Evolutionary conservation across 1,140 invertebrate genomes (phyloP), one percentile per base, ranked within the genome.

Genomic region (Euura saliciscinereae): DNA sequence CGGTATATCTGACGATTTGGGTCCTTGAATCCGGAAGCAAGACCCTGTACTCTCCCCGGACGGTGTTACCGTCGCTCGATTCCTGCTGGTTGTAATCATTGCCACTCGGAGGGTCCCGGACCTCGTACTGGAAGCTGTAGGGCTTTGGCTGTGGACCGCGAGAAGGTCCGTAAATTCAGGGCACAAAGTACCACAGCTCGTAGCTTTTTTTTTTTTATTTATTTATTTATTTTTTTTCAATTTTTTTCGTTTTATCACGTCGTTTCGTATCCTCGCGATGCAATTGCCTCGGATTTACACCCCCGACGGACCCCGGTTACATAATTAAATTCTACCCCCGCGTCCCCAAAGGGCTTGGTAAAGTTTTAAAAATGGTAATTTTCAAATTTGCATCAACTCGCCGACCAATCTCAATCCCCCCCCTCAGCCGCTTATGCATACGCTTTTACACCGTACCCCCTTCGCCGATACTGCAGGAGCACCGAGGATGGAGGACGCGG

Each of bases 101-200:
- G 42, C 93, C 93, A 66, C 89, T 90, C 72, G 93, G 91, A 6
- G 91, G 90, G 83, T 94, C 93, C 80, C 92, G 92, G 71, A 95
- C 93, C 66, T 92, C 91, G 82, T 95, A 95, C 51, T 93, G 92
- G 82, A 94, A 94, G 80, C 92, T 92, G 84, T 94, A 95, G 0
- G 93, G 91, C 77, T 92, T 92, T 8, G 92, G 91, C 92, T 93
- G 83, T 11, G 86, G 71, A 0, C 10, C 51, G 3, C 59, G 43
- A 44, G 65, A 66, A 44, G 64, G 71, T 43, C 43, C 42, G 44
- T 28, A 67, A 68, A 65, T 65, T 72, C 65, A 72, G 65, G 68
- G 45, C 71, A 28, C 28, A 28, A 28, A 28, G 0, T 28, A 28
- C 28, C 28, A 28, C 28, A 28, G 28, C 28, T 28, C 28, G 28